Conservation (phyloP, 2,888 invertebrate genomes). For the Spialia ferax region DNA sequence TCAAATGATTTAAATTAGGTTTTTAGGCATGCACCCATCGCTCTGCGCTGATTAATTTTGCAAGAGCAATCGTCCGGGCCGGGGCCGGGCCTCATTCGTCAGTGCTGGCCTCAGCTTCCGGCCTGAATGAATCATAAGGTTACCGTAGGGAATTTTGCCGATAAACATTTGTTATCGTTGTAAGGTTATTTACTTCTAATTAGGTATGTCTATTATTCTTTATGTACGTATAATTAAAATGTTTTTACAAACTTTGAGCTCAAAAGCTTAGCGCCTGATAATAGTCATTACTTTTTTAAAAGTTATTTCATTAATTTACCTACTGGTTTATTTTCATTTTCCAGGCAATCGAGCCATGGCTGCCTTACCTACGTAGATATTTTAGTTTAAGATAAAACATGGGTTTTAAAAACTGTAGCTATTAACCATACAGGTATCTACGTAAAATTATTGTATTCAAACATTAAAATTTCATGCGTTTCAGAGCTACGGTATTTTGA, state of each 20-base stretch:
- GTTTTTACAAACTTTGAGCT: not conserved
- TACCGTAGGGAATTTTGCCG: constrained; percentile 51
- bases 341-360: too few species aligned
- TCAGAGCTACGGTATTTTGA: not conserved
- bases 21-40: constrained; percentile 3
- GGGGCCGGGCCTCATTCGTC: constrained; percentile 59
- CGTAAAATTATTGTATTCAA: too few species aligned
- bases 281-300: too few species aligned
- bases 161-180: constrained; percentile 50
- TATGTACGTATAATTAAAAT: not conserved
- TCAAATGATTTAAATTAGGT: constrained; percentile 2
- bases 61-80: constrained; percentile 73
- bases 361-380: too few species aligned
- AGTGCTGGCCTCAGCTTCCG: constrained; percentile 58
- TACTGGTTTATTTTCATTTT: too few species aligned
- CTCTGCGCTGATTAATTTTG: constrained; percentile 73
- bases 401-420: too few species aligned
- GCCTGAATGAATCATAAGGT: constrained; percentile 72
- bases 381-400: too few species aligned
- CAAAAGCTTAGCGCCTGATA: too few species aligned
- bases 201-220: too few species aligned
- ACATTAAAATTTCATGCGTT: too few species aligned
- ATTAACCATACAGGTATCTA: too few species aligned
- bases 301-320: too few species aligned
- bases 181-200: not conserved